A percentile compares a stretch with the other conserved stretches of the same genome.
phyloP scores from a whole-genome alignment of 2,797 vertebrate species.

The Lagorchestes hirsutus region DNA sequence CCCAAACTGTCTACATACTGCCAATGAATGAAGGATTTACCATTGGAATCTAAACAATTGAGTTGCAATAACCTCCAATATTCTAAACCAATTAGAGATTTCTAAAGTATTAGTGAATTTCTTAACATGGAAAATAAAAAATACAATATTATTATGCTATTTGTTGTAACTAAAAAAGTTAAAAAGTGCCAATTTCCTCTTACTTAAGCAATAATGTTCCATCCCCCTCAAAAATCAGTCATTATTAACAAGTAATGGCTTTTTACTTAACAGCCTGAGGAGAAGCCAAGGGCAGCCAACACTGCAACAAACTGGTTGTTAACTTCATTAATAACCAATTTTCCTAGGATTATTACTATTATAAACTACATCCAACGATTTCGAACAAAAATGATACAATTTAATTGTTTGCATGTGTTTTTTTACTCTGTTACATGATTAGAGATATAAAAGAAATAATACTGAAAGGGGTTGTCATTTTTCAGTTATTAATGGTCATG shows the following conservation, averaged over 20 bases:
- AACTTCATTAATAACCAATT: constrained; percentile 74
- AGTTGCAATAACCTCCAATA: not conserved
- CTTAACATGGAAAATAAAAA: constrained; percentile 61
- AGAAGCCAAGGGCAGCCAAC: constrained; percentile 70
- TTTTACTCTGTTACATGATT: constrained; percentile 30
- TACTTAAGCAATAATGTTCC: constrained; percentile 70
- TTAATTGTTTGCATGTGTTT: constrained; percentile 45
- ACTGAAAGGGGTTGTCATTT: not conserved
- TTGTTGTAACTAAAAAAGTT: constrained; percentile 72
- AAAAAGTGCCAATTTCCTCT: constrained; percentile 63
- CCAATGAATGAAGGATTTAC: constrained; percentile 40
- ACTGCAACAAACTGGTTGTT: constrained; percentile 67
- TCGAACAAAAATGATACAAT: constrained; percentile 55
- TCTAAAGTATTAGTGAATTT: constrained; percentile 50
- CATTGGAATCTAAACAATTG: not conserved
- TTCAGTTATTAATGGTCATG: not conserved
- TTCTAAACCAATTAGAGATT: constrained; percentile 56
- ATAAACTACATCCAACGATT: constrained; percentile 66
- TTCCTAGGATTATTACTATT: constrained; percentile 65
- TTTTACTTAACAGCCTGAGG: constrained; percentile 70
- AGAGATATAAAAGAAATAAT: not conserved
- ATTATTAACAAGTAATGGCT: constrained; percentile 66
- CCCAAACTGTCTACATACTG: constrained; percentile 37
- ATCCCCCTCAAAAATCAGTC: not conserved
- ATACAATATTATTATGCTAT: constrained; percentile 52